Base-by-base conservation (phyloP, 2,113 vertebrate genomes). In the Forbesichthys agassizii region DNA sequence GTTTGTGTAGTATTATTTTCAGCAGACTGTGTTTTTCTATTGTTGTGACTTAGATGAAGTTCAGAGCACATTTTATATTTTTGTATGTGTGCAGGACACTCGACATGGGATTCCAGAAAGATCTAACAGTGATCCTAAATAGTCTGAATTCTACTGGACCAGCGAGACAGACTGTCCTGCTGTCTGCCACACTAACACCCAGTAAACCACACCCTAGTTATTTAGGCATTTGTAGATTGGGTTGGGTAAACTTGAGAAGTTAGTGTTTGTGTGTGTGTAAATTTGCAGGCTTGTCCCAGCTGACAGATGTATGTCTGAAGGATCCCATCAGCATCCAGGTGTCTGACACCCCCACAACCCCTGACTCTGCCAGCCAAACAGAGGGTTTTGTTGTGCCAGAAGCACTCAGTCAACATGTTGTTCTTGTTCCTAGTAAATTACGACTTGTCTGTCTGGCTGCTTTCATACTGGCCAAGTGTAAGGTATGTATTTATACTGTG, bases 91-190 rank as follows among this genome's bases (percentile, higher is more conserved):
- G 14, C 68, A 99, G 98, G 82, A 96, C 93, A 11, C 68, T 99
- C 91, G 98, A 99, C 74, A 81, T 98, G 84, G 98, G 98, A 11
- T 99, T 99, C 85, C 96, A 99, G 85, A 99, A 96, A 83, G 95
- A 97, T 1, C 74, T 99, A 65, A 90, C 94, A 0, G 81, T 95
- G 48, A 97, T 99, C 13, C 89, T 99, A 11, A 98, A 98, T 1
- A 91, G 95, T 4, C 46, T 99, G 33, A 98, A 99, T 11, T 74
- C 93, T 0, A 81, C 87, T 1, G 90, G 92, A 2, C 81, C 87
- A 5, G 73, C 80, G 0, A 86, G 95, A 0, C 97, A 98, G 91
- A 98, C 96, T 0, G 93, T 99, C 11, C 83, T 99, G 55, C 93
- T 99, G 46, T 99, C 98, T 0, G 98, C 98, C 0, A 99, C 98